Evolutionary conservation across 2,797 vertebrate species (phyloP).

Genomic region (Sardinella longiceps): DNA sequence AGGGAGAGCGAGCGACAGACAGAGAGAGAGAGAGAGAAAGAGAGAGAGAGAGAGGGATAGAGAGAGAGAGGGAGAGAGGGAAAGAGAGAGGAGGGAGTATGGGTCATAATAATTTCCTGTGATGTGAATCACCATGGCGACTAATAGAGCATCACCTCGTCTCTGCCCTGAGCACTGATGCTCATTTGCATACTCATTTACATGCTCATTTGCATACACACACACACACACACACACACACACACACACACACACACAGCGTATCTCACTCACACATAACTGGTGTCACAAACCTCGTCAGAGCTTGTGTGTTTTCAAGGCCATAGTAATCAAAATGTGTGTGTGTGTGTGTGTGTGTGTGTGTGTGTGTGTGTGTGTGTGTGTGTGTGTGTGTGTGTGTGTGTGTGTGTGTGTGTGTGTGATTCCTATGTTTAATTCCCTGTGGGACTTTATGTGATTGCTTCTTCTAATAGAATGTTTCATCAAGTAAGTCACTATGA

Average conservation of each 20-base stretch:
- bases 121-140: not conserved
- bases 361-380: not conserved
- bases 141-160: slow-evolving; percentile 6
- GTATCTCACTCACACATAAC: not conserved
- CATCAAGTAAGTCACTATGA: no score
- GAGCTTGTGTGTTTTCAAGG: not conserved
- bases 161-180: not conserved
- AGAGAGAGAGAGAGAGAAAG: no score
- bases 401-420: no score
- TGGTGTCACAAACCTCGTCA: not conserved
- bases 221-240: not conserved
- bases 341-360: slow-evolving; percentile 7
- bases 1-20: not conserved
- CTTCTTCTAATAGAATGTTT: no score
- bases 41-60: not conserved
- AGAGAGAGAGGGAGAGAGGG: not conserved
- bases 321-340: not conserved
- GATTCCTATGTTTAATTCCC: no score
- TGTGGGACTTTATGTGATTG: no score
- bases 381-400: not conserved
- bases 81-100: not conserved
- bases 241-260: not conserved
- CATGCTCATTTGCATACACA: not conserved
- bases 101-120: not conserved
- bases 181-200: not conserved